phyloP scores from a whole-genome alignment of 92 coral and sea anemone genomes.

The Hydrozoanthus gracilis region DNA sequence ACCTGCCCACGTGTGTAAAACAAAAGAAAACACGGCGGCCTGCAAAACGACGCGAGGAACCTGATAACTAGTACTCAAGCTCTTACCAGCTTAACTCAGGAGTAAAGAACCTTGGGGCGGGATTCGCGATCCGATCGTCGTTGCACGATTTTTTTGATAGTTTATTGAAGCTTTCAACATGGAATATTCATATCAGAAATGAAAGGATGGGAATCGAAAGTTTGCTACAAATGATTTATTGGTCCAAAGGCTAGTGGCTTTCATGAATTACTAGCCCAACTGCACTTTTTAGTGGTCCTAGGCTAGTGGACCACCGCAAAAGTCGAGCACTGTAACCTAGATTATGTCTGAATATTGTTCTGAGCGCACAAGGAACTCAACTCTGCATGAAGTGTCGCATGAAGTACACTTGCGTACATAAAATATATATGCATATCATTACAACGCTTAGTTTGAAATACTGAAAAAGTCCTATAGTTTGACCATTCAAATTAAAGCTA shows the following conservation, averaged over 20 bases:
- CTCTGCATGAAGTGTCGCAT: no score
- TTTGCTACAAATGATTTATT: no score
- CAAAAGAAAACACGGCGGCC: constrained; percentile 27
- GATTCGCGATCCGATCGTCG: constrained; percentile 12
- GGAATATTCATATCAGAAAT: constrained; percentile 16
- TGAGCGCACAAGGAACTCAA: no score
- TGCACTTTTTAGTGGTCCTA: constrained; percentile 22
- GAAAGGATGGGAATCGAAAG: constrained; percentile 13
- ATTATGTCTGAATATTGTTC: no score
- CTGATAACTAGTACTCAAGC: constrained; percentile 36
- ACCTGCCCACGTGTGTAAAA: constrained; percentile 18
- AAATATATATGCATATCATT: no score
- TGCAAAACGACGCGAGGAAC: constrained; percentile 35
- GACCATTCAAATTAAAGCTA: no score
- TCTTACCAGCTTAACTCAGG: constrained; percentile 29
- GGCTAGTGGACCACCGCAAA: constrained; percentile 27
- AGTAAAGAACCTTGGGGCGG: constrained; percentile 26
- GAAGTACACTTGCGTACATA: no score
- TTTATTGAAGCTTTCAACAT: neutral
- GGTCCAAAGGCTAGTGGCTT: neutral
- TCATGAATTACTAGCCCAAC: neutral
- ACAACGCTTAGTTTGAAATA: no score
- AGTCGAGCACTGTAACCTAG: constrained; percentile 53
- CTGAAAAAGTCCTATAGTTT: no score
- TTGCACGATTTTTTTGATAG: constrained; percentile 27